These are phyloP conservation scores for Cephus spinipes DNA, from an alignment of 2,888 invertebrate genomes.

Conservation along the genomic window DNA sequence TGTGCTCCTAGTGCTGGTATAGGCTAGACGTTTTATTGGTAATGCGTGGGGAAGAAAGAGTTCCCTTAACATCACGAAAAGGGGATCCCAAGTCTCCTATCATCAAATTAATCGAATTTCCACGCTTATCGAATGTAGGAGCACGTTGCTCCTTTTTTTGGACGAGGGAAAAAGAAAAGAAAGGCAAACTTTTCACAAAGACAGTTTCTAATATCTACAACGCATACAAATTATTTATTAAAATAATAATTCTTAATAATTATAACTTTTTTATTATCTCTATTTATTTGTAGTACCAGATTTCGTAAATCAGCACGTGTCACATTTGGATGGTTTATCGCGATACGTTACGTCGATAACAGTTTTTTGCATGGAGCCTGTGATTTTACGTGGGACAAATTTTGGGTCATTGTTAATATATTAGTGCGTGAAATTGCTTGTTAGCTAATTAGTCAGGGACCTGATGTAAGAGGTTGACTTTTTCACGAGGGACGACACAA, in stretches of 20 bases:
- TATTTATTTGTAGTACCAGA: background rate
- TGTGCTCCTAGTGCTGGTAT: background rate
- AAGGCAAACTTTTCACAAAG: background rate
- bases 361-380: background rate
- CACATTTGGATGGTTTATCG: background rate
- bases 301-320: background rate
- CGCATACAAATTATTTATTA: background rate
- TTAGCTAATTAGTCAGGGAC: background rate
- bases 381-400: background rate
- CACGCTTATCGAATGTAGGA: background rate
- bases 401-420: background rate
- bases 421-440: background rate
- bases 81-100: background rate
- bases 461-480: background rate
- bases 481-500: background rate
- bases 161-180: background rate
- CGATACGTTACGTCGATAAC: background rate
- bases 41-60: background rate
- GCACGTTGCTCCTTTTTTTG: background rate
- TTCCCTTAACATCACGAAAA: background rate
- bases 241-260: background rate
- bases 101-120: background rate
- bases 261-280: background rate
- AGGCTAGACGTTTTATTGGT: conserved; percentile 12
- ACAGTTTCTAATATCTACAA: background rate